Evolutionary conservation across 1,140 invertebrate genomes (phyloP), one percentile per base, ranked within the genome.

Genomic region (Sogatella furcifera): DNA sequence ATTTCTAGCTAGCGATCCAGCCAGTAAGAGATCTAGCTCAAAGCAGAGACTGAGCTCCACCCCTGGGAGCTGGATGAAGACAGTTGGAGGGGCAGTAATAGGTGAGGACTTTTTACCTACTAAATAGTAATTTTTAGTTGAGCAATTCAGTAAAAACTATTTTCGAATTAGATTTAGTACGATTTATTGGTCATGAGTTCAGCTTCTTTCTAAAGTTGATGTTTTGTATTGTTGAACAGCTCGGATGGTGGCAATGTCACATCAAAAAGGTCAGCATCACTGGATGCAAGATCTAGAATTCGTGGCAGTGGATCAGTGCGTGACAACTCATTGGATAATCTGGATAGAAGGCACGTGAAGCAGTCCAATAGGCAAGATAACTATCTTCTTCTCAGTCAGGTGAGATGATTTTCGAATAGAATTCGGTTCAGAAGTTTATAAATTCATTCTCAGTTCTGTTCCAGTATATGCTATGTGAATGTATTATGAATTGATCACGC

Each of bases 241-340:
- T 53, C 42, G 31, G 55, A 62, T 22, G 24, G 44, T 57, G 19
- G 43, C 28, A 9, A 38, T 38, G 56, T 54, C 6, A 59, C 60
- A 11, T 52, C 62, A 22, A 67, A 67, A 34, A 52, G 66, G 21
- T 68, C 66, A 15, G 60, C 63, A 24, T 68, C 66, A 5, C 38
- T 68, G 14, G 66, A 68, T 31, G 65, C 60, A 19, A 46, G 66
- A 21, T 58, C 61, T 34, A 9, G 52, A 13, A 21, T 41, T 44
- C 19, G 42, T 3, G 52, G 52, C 17, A 49, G 46, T 49, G 46
- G 46, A 49, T 19, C 15, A 10, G 46, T 17, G 2, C 15, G 46
- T 19, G 46, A 49, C 21, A 49, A 49, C 14, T 49, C 46, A 49
- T 22, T 49, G 46, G 46, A 49, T 49, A 49, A 49, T 49, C 15